phyloP scores from a whole-genome alignment of 2,888 invertebrate species.

The Cosmia trapezina region DNA sequence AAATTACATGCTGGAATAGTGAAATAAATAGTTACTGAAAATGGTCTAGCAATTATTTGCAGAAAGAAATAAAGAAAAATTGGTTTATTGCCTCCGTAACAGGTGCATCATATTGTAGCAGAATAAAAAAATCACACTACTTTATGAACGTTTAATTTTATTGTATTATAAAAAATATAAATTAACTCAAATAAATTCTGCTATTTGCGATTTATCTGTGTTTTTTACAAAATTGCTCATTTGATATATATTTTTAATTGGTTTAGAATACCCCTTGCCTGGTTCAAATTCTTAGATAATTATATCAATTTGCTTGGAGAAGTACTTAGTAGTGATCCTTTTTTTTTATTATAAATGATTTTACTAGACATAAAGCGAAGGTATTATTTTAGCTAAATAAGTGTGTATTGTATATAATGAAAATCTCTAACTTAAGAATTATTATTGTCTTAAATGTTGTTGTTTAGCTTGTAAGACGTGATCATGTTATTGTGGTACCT shows the following conservation, averaged over 20 bases:
- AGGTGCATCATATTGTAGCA: background rate
- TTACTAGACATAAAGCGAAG: background rate
- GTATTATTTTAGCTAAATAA: slow-evolving; percentile 12
- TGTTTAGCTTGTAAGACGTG: slow-evolving; percentile 21
- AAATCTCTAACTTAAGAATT: background rate
- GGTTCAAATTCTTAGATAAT: background rate
- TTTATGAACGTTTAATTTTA: too few relatives aligned
- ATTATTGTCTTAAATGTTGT: slow-evolving; percentile 1
- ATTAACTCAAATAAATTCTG: background rate
- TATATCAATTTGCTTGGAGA: background rate
- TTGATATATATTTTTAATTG: background rate
- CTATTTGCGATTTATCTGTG: background rate
- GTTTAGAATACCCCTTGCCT: background rate
- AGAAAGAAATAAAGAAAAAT: background rate
- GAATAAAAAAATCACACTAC: too few relatives aligned
- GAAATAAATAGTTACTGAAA: too few relatives aligned
- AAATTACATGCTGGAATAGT: too few relatives aligned
- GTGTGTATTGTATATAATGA: slow-evolving; percentile 4
- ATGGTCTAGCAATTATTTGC: background rate
- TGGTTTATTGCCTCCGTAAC: background rate
- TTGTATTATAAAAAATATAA: too few relatives aligned
- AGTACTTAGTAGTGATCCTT: background rate
- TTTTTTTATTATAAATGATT: background rate
- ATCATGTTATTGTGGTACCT: slow-evolving; percentile 20
- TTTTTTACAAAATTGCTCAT: slow-evolving; percentile 7